Percentiles rank a stretch among this genome's conserved stretches.
Evolutionary conservation across 2,797 vertebrate species (phyloP).

Genomic region (Gallirallus australis): DNA sequence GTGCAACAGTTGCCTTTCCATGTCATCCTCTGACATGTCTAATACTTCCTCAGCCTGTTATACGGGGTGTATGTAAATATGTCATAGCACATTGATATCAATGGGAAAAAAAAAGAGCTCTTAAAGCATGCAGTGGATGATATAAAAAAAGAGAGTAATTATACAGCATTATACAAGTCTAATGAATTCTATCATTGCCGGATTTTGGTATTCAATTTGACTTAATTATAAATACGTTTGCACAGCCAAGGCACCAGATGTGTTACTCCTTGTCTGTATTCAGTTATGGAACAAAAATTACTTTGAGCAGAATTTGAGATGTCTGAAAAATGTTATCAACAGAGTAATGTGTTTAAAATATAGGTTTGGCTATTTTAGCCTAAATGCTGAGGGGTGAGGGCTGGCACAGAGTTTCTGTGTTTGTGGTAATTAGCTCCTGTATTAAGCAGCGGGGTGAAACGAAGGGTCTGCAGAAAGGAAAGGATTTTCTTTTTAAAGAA

Average conservation of each 20-base stretch:
- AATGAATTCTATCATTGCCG: slow-evolving; percentile 56
- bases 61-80: neutral
- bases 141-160: slow-evolving; percentile 41
- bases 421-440: neutral
- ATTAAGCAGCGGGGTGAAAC: neutral
- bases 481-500: neutral
- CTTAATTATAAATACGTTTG: slow-evolving; percentile 53
- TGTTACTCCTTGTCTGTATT: slow-evolving; percentile 43
- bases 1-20: neutral
- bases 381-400: neutral
- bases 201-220: slow-evolving; percentile 55
- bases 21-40: slow-evolving; percentile 30
- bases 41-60: slow-evolving; percentile 34
- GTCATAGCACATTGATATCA: slow-evolving; percentile 12
- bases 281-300: slow-evolving; percentile 26
- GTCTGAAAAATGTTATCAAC: neutral
- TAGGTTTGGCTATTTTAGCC: neutral
- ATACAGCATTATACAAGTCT: slow-evolving; percentile 45
- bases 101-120: slow-evolving; percentile 28
- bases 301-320: slow-evolving; percentile 11
- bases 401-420: neutral
- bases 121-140: slow-evolving; percentile 1
- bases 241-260: slow-evolving; percentile 54
- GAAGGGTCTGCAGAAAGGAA: neutral
- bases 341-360: neutral